Percentiles rank a stretch among this genome's conserved stretches.
Evolutionary conservation across 2,113 vertebrate species (phyloP).

Genomic region (Rhinolophus sinicus): DNA sequence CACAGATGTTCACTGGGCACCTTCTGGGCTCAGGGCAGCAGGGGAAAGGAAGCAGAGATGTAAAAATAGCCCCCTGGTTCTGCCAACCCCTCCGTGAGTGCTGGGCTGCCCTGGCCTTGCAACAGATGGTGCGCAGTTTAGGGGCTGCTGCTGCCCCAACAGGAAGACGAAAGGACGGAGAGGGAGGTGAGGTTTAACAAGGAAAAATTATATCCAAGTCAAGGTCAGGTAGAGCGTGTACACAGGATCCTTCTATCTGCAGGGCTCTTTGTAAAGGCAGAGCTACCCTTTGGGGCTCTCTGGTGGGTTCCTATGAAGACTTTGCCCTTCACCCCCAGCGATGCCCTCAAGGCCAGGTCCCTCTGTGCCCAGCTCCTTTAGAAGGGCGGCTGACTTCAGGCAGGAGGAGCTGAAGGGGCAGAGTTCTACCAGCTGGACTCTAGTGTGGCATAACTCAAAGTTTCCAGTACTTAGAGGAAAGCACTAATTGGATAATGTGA

Average conservation of each 20-base stretch:
- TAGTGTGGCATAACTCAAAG: not conserved
- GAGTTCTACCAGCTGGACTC: constrained; percentile 25
- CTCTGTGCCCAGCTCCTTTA: not conserved
- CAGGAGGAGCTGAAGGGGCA: not conserved
- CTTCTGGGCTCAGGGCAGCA: not conserved
- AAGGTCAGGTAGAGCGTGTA: not conserved
- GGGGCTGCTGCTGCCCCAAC: not conserved
- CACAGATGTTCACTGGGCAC: not conserved
- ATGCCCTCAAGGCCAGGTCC: not conserved
- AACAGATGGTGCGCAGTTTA: not conserved
- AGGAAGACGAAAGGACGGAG: too few relatives aligned
- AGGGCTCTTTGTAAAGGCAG: not conserved
- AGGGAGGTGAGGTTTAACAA: not conserved
- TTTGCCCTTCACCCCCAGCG: not conserved
- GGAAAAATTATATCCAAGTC: not conserved
- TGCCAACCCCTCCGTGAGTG: not conserved
- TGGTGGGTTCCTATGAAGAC: not conserved
- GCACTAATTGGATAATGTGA: constrained; percentile 61
- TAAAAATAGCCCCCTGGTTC: not conserved
- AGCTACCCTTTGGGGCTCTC: not conserved
- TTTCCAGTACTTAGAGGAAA: constrained; percentile 52
- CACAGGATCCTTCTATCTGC: not conserved
- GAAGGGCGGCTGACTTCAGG: not conserved
- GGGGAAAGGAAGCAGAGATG: not conserved
- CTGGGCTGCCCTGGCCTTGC: too few relatives aligned